Conservation (phyloP, 2,888 invertebrate species). For the Eremobia ochroleuca region DNA sequence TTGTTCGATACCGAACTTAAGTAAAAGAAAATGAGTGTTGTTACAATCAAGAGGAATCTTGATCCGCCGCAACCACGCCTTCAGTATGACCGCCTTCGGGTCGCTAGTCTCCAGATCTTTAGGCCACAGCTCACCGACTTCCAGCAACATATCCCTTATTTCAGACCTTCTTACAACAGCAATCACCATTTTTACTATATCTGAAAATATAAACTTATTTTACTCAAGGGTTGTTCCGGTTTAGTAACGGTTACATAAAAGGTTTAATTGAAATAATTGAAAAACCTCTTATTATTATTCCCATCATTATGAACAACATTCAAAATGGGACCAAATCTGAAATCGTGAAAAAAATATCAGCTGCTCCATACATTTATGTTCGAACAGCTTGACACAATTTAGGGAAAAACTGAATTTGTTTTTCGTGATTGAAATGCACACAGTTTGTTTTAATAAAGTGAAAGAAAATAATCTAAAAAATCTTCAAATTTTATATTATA, state of each 20-base stretch:
- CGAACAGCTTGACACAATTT: not conserved
- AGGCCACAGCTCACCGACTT: slow-evolving; percentile 69
- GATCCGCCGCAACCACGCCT: slow-evolving; percentile 48
- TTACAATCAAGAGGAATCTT: slow-evolving; percentile 58
- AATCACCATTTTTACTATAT: slow-evolving; percentile 54
- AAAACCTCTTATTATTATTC: not conserved
- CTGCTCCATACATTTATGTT: not conserved
- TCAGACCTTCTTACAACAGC: slow-evolving; percentile 45
- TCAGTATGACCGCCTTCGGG: slow-evolving; percentile 47
- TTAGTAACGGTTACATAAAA: not conserved
- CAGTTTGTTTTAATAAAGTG: too few relatives aligned
- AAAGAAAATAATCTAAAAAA: not conserved
- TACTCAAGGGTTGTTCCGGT: not conserved
- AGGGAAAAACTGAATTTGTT: too few relatives aligned
- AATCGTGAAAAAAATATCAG: not conserved
- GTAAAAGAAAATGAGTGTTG: not conserved
- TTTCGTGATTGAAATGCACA: too few relatives aligned
- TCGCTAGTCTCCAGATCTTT: slow-evolving; percentile 16
- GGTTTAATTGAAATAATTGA: not conserved
- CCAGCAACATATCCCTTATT: slow-evolving; percentile 58
- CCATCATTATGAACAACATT: not conserved
- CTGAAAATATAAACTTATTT: slow-evolving; percentile 44
- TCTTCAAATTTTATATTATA: not conserved
- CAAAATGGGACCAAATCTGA: not conserved
- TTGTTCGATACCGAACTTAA: not conserved